phyloP scores from a whole-genome alignment of 2,113 vertebrate species.

The Colius striatus region DNA sequence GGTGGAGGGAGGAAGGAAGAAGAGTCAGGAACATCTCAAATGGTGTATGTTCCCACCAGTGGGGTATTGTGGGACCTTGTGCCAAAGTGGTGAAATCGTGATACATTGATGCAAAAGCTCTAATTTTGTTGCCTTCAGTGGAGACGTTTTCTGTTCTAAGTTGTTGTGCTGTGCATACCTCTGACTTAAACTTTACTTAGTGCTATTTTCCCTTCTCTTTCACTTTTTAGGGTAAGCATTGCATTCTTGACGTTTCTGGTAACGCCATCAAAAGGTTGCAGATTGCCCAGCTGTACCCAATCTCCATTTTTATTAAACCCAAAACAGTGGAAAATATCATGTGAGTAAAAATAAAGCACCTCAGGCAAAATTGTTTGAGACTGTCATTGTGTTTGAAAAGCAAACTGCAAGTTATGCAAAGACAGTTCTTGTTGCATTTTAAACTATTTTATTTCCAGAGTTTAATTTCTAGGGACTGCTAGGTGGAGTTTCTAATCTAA shows the following conservation, averaged over 20 bases:
- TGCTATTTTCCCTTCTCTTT: neutral
- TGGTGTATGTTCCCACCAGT: neutral
- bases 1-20: neutral
- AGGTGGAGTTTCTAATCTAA: neutral
- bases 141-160: neutral
- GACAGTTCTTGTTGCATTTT: neutral
- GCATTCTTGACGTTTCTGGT: constrained; percentile 97
- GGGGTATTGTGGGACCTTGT: neutral
- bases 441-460: neutral
- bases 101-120: neutral
- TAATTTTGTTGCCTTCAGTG: neutral
- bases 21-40: neutral
- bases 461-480: neutral
- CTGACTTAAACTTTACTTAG: constrained; percentile 14
- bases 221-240: constrained; percentile 91
- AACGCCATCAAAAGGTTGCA: constrained; percentile 99
- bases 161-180: neutral
- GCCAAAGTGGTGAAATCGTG: neutral
- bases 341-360: constrained; percentile 78
- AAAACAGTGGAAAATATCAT: constrained; percentile 97
- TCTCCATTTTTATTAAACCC: constrained; percentile 97
- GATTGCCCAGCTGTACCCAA: constrained; percentile 91
- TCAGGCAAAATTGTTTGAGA: neutral
- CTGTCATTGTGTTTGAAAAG: neutral
- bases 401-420: neutral